These are phyloP conservation scores for Radopholus similis DNA, from an alignment of 1,140 invertebrate species.

Conservation along the genomic window DNA sequence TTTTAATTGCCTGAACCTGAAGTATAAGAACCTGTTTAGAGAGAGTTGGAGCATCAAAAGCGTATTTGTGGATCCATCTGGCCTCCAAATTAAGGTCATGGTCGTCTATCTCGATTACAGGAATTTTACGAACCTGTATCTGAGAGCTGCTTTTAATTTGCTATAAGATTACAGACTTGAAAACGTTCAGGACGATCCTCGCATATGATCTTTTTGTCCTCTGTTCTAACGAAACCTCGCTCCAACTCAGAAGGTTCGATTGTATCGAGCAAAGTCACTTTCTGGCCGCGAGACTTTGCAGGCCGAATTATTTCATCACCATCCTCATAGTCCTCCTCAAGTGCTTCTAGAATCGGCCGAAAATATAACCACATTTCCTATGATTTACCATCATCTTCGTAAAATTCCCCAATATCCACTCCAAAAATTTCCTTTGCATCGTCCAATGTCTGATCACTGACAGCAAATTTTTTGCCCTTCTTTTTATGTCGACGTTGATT, in stretches of 20 bases:
- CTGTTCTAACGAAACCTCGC: constrained; percentile 86
- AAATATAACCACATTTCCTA: background rate
- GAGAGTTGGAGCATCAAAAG: constrained; percentile 68
- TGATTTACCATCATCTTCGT: constrained; percentile 31
- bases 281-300: constrained; percentile 13
- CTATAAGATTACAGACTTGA: constrained; percentile 41
- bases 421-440: constrained; percentile 99
- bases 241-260: constrained; percentile 96
- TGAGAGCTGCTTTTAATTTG: background rate
- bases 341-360: constrained; percentile 18
- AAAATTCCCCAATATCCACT: constrained; percentile 34
- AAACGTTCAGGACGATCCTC: constrained; percentile 65
- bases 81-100: constrained; percentile 87
- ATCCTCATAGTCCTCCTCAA: constrained; percentile 32
- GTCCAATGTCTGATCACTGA: constrained; percentile 73
- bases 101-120: constrained; percentile 71
- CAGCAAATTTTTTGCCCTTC: constrained; percentile 11
- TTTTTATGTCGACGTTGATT: constrained; percentile 11
- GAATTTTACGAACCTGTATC: constrained; percentile 76
- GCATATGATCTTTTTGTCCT: constrained; percentile 76
- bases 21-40: constrained; percentile 27
- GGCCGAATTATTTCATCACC: constrained; percentile 51
- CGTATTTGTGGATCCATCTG: constrained; percentile 93
- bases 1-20: background rate
- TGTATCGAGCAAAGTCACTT: constrained; percentile 71